Conservation (phyloP, 37 sponge, comb jelly and placozoan genomes). For the Axinella damicornis region DNA sequence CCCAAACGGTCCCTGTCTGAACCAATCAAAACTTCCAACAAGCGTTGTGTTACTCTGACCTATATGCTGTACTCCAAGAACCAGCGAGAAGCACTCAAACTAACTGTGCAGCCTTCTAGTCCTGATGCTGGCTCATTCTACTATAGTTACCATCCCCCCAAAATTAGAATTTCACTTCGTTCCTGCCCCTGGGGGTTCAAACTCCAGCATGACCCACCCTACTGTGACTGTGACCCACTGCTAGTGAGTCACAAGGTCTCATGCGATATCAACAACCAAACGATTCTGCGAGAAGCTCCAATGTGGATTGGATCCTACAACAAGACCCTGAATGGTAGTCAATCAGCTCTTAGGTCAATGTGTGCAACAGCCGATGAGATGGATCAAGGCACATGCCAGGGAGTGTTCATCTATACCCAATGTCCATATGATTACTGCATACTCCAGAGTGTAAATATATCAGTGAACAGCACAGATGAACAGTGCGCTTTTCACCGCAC, state of each 20-base stretch:
- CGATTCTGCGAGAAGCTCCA: too few species aligned
- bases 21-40: background rate
- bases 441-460: background rate
- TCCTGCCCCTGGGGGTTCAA: conserved; percentile 12
- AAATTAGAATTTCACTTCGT: background rate
- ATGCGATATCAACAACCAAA: background rate
- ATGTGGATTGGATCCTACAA: background rate
- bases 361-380: background rate
- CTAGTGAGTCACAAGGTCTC: background rate
- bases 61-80: background rate
- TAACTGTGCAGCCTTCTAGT: background rate
- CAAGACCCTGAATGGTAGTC: too few species aligned
- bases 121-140: background rate
- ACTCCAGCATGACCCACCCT: background rate
- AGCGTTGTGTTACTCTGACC: background rate
- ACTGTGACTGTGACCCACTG: background rate
- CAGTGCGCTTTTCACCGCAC: background rate
- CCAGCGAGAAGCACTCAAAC: background rate
- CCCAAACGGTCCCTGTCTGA: background rate
- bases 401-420: background rate
- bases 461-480: background rate
- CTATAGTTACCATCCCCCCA: background rate
- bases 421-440: conserved; percentile 21
- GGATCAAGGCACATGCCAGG: background rate
- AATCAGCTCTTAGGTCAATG: background rate